Evolutionary conservation across 2,113 vertebrate genomes (phyloP).

Genomic region (Zingel zingel): DNA sequence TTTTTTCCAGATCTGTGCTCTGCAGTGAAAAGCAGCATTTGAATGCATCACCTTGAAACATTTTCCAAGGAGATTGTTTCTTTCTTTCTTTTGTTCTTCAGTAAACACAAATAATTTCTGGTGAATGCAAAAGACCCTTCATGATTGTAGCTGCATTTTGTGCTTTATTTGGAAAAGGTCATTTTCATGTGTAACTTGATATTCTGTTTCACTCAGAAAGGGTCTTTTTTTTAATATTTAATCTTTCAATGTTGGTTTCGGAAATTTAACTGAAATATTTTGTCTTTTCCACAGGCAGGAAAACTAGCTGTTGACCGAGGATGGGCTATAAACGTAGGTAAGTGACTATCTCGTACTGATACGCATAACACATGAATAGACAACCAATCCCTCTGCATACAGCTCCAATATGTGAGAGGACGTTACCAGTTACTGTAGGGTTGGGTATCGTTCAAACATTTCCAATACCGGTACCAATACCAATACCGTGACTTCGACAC

Average conservation of each 20-base stretch:
- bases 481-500: too few species aligned
- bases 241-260: background rate
- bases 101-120: background rate
- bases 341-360: conserved; percentile 71
- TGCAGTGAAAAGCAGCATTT: conserved; percentile 7
- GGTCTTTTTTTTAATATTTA: background rate
- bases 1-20: background rate
- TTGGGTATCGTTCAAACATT: too few species aligned
- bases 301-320: conserved; percentile 96
- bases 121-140: background rate
- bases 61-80: background rate
- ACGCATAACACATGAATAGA: background rate
- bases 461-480: too few species aligned
- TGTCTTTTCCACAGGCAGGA: conserved; percentile 87
- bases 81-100: background rate
- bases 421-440: background rate
- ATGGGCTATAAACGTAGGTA: conserved; percentile 97
- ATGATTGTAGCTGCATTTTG: conserved; percentile 13
- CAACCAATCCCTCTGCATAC: background rate
- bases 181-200: background rate
- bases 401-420: background rate
- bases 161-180: background rate
- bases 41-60: background rate
- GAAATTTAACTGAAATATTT: conserved; percentile 3
- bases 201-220: background rate